phyloP scores from a whole-genome alignment of 2,113 vertebrate species.

The Scartelaos histophorus region DNA sequence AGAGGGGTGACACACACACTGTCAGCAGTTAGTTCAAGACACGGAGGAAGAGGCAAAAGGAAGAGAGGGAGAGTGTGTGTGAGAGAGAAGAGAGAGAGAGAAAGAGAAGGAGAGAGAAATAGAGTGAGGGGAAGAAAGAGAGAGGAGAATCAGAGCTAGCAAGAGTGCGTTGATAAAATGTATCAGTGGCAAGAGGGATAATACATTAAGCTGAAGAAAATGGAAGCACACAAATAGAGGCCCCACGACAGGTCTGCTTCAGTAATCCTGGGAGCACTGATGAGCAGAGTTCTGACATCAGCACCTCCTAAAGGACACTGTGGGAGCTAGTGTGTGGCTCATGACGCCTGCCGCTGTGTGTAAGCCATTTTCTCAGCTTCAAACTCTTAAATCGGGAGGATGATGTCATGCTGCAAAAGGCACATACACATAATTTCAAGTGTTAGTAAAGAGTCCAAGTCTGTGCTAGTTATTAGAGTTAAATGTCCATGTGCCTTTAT shows the following conservation, averaged over 20 bases:
- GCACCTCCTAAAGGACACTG: constrained; percentile 52
- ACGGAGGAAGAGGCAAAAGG: neutral
- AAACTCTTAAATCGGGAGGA: constrained; percentile 50
- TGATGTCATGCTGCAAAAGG: constrained; percentile 55
- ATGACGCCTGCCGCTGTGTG: constrained; percentile 22
- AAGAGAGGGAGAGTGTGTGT: neutral
- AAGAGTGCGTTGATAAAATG: constrained; percentile 40
- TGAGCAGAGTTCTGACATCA: constrained; percentile 65
- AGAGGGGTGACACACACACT: constrained; percentile 16
- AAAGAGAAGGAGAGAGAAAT: neutral
- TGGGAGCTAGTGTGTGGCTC: constrained; percentile 23
- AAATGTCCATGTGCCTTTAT: neutral
- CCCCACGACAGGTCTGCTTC: constrained; percentile 34
- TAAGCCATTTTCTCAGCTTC: constrained; percentile 58
- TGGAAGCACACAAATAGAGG: constrained; percentile 32
- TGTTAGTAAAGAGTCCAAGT: neutral
- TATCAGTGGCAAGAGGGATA: constrained; percentile 55
- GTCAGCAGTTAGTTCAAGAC: constrained; percentile 56
- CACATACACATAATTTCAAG: neutral
- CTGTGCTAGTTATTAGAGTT: too few species aligned
- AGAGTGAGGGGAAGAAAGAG: neutral
- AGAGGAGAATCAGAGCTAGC: constrained; percentile 7
- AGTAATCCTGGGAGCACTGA: constrained; percentile 58
- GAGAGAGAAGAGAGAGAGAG: neutral
- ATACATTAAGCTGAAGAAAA: constrained; percentile 54